Conservation (phyloP, 2,113 vertebrate species). For the Malurus alboscapulatus region DNA sequence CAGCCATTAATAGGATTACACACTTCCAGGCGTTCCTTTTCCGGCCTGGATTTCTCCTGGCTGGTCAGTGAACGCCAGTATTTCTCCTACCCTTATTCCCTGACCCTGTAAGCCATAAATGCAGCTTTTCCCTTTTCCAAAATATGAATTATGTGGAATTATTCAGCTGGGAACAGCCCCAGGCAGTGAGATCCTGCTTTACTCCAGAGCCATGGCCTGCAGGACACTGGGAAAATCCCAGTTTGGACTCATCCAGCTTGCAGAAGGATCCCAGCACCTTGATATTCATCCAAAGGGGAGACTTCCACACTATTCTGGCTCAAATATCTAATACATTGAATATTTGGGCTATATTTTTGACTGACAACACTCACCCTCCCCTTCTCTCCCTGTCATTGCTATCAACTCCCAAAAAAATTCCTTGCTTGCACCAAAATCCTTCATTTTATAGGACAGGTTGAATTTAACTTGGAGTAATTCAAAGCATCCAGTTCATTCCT, state of each 20-base stretch:
- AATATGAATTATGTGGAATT: rapidly evolving
- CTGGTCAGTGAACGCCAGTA: neutral
- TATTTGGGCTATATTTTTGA: neutral
- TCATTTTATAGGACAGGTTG: rapidly evolving
- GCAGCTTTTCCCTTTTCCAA: neutral
- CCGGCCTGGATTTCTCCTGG: neutral
- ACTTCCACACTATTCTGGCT: rapidly evolving
- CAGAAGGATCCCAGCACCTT: neutral
- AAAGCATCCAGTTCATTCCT: neutral
- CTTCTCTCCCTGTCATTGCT: neutral
- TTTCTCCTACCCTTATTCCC: neutral
- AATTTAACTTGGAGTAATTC: neutral
- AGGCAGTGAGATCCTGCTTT: neutral
- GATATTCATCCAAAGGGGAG: rapidly evolving
- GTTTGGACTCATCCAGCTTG: neutral
- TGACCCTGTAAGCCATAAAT: rapidly evolving
- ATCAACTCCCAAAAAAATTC: neutral
- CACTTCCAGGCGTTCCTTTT: neutral
- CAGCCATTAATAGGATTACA: neutral
- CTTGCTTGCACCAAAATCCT: neutral
- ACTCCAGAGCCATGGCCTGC: rapidly evolving
- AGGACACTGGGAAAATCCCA: neutral
- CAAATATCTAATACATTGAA: neutral
- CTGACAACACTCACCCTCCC: neutral
- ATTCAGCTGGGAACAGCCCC: neutral